Percentiles rank a stretch among this genome's conserved stretches.
Evolutionary conservation across 2,797 vertebrate genomes (phyloP).

Genomic region (Melanotaenia parkinsoni): DNA sequence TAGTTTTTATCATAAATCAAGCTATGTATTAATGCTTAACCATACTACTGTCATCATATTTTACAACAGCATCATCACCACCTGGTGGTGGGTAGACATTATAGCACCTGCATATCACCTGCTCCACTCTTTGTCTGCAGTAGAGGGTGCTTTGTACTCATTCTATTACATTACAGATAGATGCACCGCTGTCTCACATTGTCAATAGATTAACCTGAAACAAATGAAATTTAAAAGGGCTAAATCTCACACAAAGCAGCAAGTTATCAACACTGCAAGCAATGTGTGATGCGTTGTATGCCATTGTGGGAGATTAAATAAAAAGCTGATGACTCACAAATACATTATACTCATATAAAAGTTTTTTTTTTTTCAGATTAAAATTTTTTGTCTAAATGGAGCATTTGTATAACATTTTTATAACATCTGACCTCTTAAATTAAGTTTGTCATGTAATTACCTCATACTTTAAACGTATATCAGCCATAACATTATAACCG

Average conservation of each 20-base stretch:
- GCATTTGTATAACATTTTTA: too few species aligned
- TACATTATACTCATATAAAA: too few species aligned
- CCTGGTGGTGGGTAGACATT: conserved; percentile 52
- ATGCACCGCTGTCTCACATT: neutral
- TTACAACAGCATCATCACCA: conserved; percentile 29
- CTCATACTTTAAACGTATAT: neutral
- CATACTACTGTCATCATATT: neutral
- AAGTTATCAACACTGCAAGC: neutral
- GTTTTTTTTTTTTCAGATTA: too few species aligned
- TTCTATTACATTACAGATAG: neutral
- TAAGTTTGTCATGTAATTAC: neutral
- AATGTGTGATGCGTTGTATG: too few species aligned
- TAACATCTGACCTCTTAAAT: neutral
- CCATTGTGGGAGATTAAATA: neutral
- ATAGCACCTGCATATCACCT: conserved; percentile 13
- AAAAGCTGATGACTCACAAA: neutral
- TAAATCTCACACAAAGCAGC: neutral
- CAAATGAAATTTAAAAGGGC: neutral
- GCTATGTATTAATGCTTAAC: neutral
- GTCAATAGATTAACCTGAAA: neutral
- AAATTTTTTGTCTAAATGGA: too few species aligned
- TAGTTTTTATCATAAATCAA: neutral
- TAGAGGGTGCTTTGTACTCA: conserved; percentile 5
- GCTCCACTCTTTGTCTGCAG: neutral
- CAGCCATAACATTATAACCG: neutral